phyloP scores from a whole-genome alignment of 2,797 vertebrate species.

The Anisognathus igniventris region DNA sequence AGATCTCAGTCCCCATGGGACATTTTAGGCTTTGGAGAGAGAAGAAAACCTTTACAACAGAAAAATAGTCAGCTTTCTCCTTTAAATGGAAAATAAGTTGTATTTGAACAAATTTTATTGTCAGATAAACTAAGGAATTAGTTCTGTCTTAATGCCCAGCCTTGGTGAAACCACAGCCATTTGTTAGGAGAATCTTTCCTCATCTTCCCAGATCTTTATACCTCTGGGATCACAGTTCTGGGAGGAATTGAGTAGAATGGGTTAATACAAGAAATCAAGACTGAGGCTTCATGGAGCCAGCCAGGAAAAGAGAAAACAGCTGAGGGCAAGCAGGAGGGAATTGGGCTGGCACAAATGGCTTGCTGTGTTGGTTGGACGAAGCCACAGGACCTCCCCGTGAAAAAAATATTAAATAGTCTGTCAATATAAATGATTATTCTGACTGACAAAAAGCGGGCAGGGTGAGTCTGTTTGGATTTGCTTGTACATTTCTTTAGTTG shows the following conservation, averaged over 20 bases:
- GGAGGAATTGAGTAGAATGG: neutral
- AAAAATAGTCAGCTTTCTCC: conserved; percentile 59
- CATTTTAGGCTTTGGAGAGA: conserved; percentile 60
- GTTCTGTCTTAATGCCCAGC: neutral
- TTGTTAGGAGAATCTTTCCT: conserved; percentile 4
- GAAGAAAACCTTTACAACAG: conserved; percentile 59
- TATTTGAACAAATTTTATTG: conserved; percentile 63
- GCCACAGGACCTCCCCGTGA: neutral
- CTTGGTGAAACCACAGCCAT: conserved; percentile 8
- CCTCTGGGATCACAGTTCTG: neutral
- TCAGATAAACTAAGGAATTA: conserved; percentile 27
- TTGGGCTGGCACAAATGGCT: neutral
- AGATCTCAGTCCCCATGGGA: neutral
- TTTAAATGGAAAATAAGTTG: conserved; percentile 50
- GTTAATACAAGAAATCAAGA: neutral
- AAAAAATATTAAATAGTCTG: neutral
- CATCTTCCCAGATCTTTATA: neutral
- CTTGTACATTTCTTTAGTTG: neutral
- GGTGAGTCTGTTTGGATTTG: neutral
- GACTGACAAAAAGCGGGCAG: neutral
- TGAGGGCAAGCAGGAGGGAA: neutral
- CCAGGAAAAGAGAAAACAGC: neutral
- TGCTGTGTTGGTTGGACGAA: neutral
- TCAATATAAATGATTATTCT: neutral
- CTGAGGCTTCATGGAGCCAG: neutral